Conservation (phyloP, 1,140 invertebrate species). For the Drosophila ananassae region DNA sequence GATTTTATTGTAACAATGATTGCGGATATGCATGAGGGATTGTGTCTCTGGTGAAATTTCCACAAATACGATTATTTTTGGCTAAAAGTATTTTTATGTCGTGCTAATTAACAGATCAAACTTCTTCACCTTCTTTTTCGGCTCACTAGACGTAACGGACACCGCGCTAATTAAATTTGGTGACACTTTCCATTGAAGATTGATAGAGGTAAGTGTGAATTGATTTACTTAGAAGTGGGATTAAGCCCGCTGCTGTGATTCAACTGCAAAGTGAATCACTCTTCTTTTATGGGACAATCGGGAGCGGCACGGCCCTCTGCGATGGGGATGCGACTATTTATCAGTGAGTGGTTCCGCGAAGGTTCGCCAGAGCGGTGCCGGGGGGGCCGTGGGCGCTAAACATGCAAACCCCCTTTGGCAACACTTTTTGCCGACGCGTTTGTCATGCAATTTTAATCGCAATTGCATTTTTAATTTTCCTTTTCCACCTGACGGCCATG, state of each 20-base stretch:
- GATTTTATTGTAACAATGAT: slow-evolving; percentile 32
- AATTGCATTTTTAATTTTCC: slow-evolving; percentile 82
- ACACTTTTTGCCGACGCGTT: slow-evolving; percentile 73
- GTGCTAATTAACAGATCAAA: slow-evolving; percentile 63
- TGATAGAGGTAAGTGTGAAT: slow-evolving; percentile 71
- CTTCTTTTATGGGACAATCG: slow-evolving; percentile 5
- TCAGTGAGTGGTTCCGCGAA: slow-evolving; percentile 1
- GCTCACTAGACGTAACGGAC: slow-evolving; percentile 33
- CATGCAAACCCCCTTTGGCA: slow-evolving; percentile 61
- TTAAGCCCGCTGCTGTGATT: slow-evolving; percentile 31
- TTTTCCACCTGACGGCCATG: slow-evolving; percentile 68
- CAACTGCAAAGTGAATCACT: slow-evolving; percentile 40
- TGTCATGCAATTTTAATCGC: slow-evolving; percentile 82
- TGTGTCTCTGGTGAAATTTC: slow-evolving; percentile 20
- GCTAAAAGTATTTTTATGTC: slow-evolving; percentile 30
- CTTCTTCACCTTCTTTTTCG: slow-evolving; percentile 22
- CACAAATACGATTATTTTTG: slow-evolving; percentile 40
- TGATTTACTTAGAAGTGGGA: slow-evolving; percentile 34
- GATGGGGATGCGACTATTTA: slow-evolving; percentile 38
- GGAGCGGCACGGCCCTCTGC: not conserved
- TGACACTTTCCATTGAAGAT: slow-evolving; percentile 47
- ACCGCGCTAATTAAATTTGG: slow-evolving; percentile 31
- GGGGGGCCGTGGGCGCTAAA: slow-evolving; percentile 41
- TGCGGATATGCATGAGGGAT: slow-evolving; percentile 13
- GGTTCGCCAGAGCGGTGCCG: not conserved